phyloP scores from a whole-genome alignment of 2,113 vertebrate species.

The Aegotheles bennettii region DNA sequence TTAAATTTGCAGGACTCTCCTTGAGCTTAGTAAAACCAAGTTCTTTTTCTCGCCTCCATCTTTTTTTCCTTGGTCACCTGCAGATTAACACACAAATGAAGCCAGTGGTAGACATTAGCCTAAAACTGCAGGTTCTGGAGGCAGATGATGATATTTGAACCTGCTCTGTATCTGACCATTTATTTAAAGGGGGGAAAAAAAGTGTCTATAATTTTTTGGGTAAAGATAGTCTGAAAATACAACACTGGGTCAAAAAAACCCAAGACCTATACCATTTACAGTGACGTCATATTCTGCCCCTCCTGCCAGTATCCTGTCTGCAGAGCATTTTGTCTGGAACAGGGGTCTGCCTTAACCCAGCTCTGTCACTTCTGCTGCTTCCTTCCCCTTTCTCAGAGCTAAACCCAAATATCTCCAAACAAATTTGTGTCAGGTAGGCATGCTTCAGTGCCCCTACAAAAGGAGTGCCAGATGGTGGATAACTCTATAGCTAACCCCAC shows the following conservation, averaged over 20 bases:
- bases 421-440: neutral
- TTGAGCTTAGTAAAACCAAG: neutral
- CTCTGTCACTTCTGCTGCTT: neutral
- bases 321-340: neutral
- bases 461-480: accelerated
- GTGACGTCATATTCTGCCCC: neutral
- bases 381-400: neutral
- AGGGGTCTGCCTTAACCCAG: neutral
- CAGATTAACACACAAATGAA: neutral
- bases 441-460: neutral
- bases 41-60: neutral
- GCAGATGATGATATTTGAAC: neutral
- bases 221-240: neutral
- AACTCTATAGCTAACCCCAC: no score
- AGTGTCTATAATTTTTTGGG: neutral
- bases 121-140: neutral
- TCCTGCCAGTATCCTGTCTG: neutral
- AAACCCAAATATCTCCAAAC: neutral
- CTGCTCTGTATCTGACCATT: neutral
- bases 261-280: neutral
- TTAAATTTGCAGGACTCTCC: neutral
- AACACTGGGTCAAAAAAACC: neutral
- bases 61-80: neutral
- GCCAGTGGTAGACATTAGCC: neutral
- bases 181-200: neutral